A percentile compares a stretch with the other conserved stretches of the same genome.
Evolutionary conservation across 2,888 invertebrate species (phyloP).

Genomic region (Amphipoea oculea): DNA sequence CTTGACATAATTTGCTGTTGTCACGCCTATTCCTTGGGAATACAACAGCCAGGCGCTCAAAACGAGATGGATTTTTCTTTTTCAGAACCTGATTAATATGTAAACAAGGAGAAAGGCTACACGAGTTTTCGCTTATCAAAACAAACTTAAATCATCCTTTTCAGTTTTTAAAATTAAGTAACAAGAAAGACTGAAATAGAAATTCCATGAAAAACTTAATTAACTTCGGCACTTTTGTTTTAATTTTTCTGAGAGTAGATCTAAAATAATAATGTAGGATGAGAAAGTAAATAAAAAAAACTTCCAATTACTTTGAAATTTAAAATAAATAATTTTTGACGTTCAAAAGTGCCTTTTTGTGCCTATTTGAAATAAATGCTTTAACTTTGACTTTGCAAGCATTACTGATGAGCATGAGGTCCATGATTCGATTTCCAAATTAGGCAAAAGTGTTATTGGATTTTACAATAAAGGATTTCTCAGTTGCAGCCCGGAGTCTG

Average conservation of each 20-base stretch:
- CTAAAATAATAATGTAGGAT: background rate
- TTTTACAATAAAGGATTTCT: background rate
- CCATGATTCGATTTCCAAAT: background rate
- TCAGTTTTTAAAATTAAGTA: background rate
- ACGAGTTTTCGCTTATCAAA: background rate
- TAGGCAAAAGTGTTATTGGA: background rate
- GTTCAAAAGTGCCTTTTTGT: too few species aligned
- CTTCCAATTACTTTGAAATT: background rate
- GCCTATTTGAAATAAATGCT: too few species aligned
- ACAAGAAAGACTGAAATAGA: background rate
- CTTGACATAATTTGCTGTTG: too few species aligned
- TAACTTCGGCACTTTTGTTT: background rate
- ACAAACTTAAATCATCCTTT: background rate
- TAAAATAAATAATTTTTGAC: background rate
- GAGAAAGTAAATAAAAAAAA: background rate
- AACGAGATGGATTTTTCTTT: too few species aligned
- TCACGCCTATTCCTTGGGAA: too few species aligned
- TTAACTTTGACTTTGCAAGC: background rate
- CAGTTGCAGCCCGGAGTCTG: background rate
- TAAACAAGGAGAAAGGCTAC: background rate
- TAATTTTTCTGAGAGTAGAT: background rate
- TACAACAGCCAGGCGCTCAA: too few species aligned
- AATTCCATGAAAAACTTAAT: conserved; percentile 1
- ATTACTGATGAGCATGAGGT: background rate
- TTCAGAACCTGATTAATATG: background rate